These are phyloP conservation scores for Melipona beecheii DNA, from an alignment of 2,888 invertebrate species.

Conservation along the genomic window DNA sequence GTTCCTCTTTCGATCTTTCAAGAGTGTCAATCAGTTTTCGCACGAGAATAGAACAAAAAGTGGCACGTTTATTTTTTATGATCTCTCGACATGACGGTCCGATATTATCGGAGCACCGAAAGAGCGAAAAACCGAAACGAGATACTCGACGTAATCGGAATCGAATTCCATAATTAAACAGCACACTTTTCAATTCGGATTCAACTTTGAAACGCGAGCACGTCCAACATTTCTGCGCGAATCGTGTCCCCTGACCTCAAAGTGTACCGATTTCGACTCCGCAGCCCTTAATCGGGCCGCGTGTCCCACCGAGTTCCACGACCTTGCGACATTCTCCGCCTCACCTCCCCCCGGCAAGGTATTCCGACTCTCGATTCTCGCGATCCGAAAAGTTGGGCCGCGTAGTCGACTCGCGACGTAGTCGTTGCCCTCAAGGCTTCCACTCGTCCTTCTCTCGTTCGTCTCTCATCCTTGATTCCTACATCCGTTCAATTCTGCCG, in stretches of 20 bases:
- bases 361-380: neutral
- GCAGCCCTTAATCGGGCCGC: too few species aligned
- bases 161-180: neutral
- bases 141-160: neutral
- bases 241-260: neutral
- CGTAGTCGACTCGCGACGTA: slow-evolving; percentile 59
- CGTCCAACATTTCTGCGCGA: neutral
- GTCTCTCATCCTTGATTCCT: slow-evolving; percentile 54
- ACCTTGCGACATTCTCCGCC: neutral
- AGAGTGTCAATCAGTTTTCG: neutral
- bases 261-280: neutral
- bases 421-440: slow-evolving; percentile 74
- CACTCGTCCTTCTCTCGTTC: slow-evolving; percentile 53
- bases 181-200: neutral
- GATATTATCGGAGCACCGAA: neutral
- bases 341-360: neutral
- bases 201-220: too few species aligned
- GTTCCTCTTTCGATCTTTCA: neutral
- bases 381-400: slow-evolving; percentile 3
- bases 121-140: neutral
- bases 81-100: too few species aligned
- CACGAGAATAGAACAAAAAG: neutral
- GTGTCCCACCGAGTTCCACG: neutral
- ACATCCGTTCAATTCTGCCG: slow-evolving; percentile 69
- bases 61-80: too few species aligned